Evolutionary conservation across 2,888 invertebrate genomes (phyloP), one percentile per base, ranked within the genome.

Genomic region (Diarsia dahlii): DNA sequence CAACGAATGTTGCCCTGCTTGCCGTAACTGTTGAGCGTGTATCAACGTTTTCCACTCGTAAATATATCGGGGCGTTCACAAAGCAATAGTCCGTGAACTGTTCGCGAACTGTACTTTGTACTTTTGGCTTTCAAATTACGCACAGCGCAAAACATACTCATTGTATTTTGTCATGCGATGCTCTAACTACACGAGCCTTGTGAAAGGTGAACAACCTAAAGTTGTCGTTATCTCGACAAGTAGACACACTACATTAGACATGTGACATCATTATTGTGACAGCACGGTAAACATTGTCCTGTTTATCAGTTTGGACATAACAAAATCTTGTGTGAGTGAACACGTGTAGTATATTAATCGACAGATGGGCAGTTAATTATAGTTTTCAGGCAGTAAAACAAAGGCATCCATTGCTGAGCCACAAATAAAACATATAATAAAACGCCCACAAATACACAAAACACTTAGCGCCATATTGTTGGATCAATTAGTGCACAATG

Each of bases 241-340:
- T 91, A 93, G 92, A 93, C 91, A 92, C 89, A 93, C 91, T 93
- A 92, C 93, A 95, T 95, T 93, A 93, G 93, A 94, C 91, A 89
- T 92, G 92, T 95, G 95, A 95, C 94, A 95, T 95, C 94, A 95
- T 94, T 94, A 94, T 91, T 91, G 92, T 91, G 90, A 89, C 91
- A 92, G 91, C 90, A 88, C 90, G 89, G 91, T 90, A 91, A 92
- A 91, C 89, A 90, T 91, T 82, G 89, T 88, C 85, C 87, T 89
- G 88, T 88, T 90, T 93, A 92, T 92, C 91, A 87, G 88, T 87
- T 75, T 77, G 80, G 74, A 79, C 76, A 77, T 76, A 78, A 84
- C 74, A 77, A 85, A 88, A 87, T 83, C 85, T 87, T 80, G 85
- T 77, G 76, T 78, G 52, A 63, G 28, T 50, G 23, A 71, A 82